These are phyloP conservation scores for Fringilla coelebs DNA, from an alignment of 2,797 vertebrate genomes.

Conservation along the genomic window DNA sequence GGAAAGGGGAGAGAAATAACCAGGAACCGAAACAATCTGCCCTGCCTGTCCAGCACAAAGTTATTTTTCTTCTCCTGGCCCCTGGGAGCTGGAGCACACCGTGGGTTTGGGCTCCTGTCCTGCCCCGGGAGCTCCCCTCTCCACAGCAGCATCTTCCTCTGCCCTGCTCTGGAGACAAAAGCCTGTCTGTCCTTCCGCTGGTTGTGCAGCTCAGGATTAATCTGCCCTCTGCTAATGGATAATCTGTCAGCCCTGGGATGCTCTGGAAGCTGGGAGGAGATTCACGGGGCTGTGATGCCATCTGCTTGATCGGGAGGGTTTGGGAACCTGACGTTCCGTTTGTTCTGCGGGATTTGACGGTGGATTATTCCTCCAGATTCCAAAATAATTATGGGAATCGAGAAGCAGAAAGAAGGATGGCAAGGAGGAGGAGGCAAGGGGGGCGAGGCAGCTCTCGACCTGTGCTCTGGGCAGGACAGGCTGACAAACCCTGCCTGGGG, in stretches of 20 bases:
- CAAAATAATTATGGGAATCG: slow-evolving; percentile 81
- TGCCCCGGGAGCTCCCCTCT: background rate
- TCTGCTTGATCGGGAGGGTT: slow-evolving; percentile 79
- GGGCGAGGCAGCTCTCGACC: background rate
- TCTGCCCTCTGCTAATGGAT: slow-evolving; percentile 77
- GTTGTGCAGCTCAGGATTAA: slow-evolving; percentile 77
- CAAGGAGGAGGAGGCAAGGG: background rate
- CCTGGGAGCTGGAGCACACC: background rate
- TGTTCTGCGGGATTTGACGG: slow-evolving; percentile 79
- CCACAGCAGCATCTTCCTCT: slow-evolving; percentile 3
- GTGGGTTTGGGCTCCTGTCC: background rate
- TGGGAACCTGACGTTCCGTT: slow-evolving; percentile 82
- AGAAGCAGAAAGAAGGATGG: slow-evolving; percentile 32
- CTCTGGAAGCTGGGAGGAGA: slow-evolving; percentile 78
- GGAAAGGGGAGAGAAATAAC: background rate
- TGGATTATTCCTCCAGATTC: slow-evolving; percentile 83
- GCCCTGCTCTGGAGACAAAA: slow-evolving; percentile 60
- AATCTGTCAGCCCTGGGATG: slow-evolving; percentile 82
- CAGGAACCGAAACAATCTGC: rapidly evolving
- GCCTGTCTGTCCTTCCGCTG: slow-evolving; percentile 52
- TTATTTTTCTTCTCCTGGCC: background rate
- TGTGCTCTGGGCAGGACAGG: background rate
- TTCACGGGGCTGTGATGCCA: slow-evolving; percentile 78
- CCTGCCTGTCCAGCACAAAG: background rate
- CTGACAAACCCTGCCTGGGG: background rate